Evolutionary conservation across 1,140 invertebrate species (phyloP).

Genomic region (Heliothis subflexa): DNA sequence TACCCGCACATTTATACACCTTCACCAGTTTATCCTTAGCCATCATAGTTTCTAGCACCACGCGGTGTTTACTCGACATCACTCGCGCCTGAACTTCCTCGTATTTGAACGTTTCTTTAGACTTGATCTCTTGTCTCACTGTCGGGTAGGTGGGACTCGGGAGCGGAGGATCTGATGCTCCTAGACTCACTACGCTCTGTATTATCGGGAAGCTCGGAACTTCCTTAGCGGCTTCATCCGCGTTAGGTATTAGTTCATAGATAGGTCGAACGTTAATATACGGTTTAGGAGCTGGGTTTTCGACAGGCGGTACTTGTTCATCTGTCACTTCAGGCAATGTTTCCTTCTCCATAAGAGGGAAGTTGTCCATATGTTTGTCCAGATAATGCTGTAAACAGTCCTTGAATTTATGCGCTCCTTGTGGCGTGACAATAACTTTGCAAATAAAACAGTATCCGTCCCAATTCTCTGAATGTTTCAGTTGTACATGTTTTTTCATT

Average conservation of each 20-base stretch:
- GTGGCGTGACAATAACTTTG: constrained; percentile 77
- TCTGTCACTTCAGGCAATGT: neutral
- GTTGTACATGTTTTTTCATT: constrained; percentile 78
- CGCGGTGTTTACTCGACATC: constrained; percentile 70
- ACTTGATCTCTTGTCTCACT: constrained; percentile 33
- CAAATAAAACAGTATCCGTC: constrained; percentile 80
- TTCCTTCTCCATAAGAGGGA: constrained; percentile 66
- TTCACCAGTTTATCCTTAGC: constrained; percentile 66
- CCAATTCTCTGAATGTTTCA: constrained; percentile 77
- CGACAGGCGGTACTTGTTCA: neutral
- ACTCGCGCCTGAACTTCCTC: constrained; percentile 72
- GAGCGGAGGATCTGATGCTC: constrained; percentile 44
- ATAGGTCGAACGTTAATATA: constrained; percentile 75
- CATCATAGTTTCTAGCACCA: constrained; percentile 76
- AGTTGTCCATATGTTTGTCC: constrained; percentile 76
- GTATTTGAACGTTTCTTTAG: constrained; percentile 62
- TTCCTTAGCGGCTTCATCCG: constrained; percentile 34
- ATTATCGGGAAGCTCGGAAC: constrained; percentile 65
- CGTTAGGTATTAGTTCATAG: constrained; percentile 64
- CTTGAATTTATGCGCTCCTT: constrained; percentile 72
- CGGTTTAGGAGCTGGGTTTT: constrained; percentile 31
- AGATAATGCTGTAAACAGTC: constrained; percentile 77
- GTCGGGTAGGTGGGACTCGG: constrained; percentile 48
- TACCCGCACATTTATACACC: constrained; percentile 77
- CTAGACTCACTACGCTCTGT: constrained; percentile 74